phyloP scores from a whole-genome alignment of 2,113 vertebrate genomes.

The Grantiella picta region DNA sequence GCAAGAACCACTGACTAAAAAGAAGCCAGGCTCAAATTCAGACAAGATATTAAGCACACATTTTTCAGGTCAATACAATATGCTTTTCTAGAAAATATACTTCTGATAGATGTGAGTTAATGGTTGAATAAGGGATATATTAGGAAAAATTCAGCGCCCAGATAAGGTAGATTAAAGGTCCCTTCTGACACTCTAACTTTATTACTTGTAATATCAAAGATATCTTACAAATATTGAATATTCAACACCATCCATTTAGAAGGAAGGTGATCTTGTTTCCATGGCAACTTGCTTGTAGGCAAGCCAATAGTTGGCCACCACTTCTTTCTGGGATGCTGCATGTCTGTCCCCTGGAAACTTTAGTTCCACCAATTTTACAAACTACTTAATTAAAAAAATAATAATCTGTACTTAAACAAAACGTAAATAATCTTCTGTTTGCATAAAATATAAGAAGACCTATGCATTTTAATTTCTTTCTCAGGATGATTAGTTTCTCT shows the following conservation, averaged over 20 bases:
- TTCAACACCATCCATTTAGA: neutral
- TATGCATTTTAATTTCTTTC: neutral
- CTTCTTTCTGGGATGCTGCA: neutral
- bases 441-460: neutral
- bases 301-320: neutral
- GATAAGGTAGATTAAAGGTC: neutral
- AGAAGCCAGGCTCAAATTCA: neutral
- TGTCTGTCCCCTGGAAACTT: neutral
- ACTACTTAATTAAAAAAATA: neutral
- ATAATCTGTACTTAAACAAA: neutral
- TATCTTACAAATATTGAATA: neutral
- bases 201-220: neutral
- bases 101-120: neutral
- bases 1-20: neutral
- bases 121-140: neutral
- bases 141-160: neutral
- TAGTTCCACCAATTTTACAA: neutral
- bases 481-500: neutral
- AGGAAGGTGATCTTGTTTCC: conserved; percentile 9
- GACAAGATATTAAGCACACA: neutral
- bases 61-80: neutral
- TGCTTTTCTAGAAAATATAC: neutral
- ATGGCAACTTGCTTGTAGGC: neutral
- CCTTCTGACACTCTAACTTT: neutral
- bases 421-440: neutral